A percentile compares a stretch with the other conserved stretches of the same genome.
phyloP scores from a whole-genome alignment of 2,888 invertebrate species.

The Halictus ligatus region DNA sequence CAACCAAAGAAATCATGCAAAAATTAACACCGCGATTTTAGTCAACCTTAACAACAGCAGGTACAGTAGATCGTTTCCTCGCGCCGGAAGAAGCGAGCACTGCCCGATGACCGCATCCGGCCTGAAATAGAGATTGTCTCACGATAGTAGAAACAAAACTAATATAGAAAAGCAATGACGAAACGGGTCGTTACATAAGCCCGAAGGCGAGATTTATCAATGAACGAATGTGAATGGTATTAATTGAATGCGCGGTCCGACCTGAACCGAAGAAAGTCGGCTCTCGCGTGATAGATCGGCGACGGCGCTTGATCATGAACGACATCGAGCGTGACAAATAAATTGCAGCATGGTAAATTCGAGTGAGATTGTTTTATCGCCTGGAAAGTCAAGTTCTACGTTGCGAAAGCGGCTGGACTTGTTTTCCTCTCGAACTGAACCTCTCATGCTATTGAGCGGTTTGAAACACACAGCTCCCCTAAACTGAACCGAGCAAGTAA shows the following conservation, averaged over 20 bases:
- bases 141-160: background rate
- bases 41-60: slow-evolving; percentile 38
- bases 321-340: background rate
- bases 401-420: background rate
- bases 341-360: background rate
- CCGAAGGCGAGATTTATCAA: slow-evolving; percentile 10
- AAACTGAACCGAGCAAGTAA: background rate
- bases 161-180: slow-evolving; percentile 29
- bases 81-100: slow-evolving; percentile 36
- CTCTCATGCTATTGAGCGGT: background rate
- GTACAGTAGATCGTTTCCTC: background rate
- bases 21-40: background rate
- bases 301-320: background rate
- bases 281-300: background rate
- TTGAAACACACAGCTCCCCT: too few relatives aligned
- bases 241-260: background rate
- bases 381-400: background rate
- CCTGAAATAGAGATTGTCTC: slow-evolving; percentile 44
- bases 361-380: background rate
- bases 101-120: slow-evolving; percentile 44
- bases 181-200: slow-evolving; percentile 20
- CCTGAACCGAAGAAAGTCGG: slow-evolving; percentile 6
- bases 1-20: background rate
- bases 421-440: background rate
- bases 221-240: background rate